Conservation (phyloP, 2,113 vertebrate species). For the Todiramphus saurophagus region DNA sequence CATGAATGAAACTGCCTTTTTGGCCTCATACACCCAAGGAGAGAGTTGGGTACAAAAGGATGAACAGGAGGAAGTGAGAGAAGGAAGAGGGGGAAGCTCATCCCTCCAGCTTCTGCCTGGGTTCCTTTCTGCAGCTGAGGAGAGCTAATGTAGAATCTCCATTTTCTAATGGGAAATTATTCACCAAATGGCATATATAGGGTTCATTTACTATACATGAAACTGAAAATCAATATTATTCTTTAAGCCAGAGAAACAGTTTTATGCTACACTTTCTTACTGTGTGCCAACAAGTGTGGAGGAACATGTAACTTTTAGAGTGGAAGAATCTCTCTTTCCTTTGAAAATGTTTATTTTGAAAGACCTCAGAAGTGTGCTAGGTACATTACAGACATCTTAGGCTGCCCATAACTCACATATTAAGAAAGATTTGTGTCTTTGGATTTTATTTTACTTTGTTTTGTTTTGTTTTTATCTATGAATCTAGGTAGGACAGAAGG, state of each 20-base stretch:
- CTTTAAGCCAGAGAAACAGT: not conserved
- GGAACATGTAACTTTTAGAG: not conserved
- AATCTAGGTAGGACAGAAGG: not conserved
- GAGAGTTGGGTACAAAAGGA: not conserved
- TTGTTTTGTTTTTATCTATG: not conserved
- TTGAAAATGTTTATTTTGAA: not conserved
- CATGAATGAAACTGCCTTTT: not conserved
- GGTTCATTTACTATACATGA: not conserved
- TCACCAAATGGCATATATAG: not conserved
- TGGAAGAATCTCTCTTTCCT: not conserved
- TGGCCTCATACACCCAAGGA: not conserved
- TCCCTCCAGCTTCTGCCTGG: not conserved
- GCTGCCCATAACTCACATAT: not conserved
- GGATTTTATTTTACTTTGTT: not conserved
- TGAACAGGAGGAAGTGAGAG: not conserved
- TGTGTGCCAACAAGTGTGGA: not conserved
- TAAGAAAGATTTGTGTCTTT: not conserved
- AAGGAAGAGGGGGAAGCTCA: not conserved
- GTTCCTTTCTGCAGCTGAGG: not conserved
- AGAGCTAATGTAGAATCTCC: not conserved
- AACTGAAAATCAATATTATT: not conserved
- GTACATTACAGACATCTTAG: not conserved
- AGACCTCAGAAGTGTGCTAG: not conserved
- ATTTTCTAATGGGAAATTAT: not conserved
- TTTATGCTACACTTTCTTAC: not conserved